Conservation (phyloP, 2,797 vertebrate species). For the Siniperca obscura region DNA sequence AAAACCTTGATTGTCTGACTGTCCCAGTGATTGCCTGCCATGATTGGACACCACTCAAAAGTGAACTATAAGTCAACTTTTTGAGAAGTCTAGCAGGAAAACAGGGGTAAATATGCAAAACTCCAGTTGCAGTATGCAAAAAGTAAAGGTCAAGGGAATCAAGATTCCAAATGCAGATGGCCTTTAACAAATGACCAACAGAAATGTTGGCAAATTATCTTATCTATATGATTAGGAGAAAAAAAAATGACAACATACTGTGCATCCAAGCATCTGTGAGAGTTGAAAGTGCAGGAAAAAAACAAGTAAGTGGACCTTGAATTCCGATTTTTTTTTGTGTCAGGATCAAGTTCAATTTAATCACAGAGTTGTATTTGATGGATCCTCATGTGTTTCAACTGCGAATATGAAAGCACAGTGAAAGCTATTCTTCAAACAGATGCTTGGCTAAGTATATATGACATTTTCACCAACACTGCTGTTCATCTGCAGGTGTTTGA, state of each 20-base stretch:
- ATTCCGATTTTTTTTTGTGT: neutral
- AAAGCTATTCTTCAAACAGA: slow-evolving; percentile 27
- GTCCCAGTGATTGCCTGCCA: neutral
- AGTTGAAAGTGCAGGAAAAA: neutral
- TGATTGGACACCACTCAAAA: neutral
- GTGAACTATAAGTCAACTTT: neutral
- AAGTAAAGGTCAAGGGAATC: slow-evolving; percentile 11
- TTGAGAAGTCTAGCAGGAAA: neutral
- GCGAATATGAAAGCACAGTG: slow-evolving; percentile 14
- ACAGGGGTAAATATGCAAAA: neutral
- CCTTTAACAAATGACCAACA: slow-evolving; percentile 15
- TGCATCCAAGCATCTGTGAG: neutral
- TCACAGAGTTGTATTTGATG: slow-evolving; percentile 28
- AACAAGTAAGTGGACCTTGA: neutral
- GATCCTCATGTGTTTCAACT: slow-evolving; percentile 11
- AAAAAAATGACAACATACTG: slow-evolving; percentile 2
- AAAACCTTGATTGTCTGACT: neutral
- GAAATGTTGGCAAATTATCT: neutral
- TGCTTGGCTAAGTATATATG: slow-evolving; percentile 9
- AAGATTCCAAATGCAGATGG: neutral
- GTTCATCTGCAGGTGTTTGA: slow-evolving; percentile 1
- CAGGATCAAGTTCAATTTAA: slow-evolving; percentile 22
- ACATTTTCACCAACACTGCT: slow-evolving; percentile 15
- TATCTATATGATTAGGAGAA: slow-evolving; percentile 6
- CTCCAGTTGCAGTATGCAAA: neutral